These are phyloP conservation scores for Artibeus lituratus DNA, from an alignment of 2,797 vertebrate species.

Conservation along the genomic window DNA sequence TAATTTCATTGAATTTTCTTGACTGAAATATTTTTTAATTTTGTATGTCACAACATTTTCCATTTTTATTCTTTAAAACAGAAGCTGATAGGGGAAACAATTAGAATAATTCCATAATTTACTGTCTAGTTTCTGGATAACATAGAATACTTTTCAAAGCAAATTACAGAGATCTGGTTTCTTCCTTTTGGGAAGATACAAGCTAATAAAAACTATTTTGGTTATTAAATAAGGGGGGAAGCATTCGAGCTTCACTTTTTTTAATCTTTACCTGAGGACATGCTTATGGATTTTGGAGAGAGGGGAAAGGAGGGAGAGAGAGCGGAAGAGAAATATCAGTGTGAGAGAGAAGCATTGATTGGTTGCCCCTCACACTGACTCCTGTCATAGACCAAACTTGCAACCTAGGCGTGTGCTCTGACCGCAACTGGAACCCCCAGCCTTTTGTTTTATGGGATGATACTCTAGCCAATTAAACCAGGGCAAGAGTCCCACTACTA, in stretches of 20 bases:
- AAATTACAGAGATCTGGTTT: background rate
- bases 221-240: background rate
- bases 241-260: background rate
- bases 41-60: background rate
- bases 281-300: too few species aligned
- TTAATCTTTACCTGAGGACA: too few species aligned
- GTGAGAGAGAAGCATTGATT: too few species aligned
- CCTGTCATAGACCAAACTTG: too few species aligned
- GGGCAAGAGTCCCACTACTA: background rate
- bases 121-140: background rate
- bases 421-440: too few species aligned
- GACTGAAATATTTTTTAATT: conserved; percentile 33
- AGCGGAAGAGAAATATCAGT: too few species aligned
- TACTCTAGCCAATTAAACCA: too few species aligned
- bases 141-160: conserved; percentile 33
- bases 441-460: too few species aligned
- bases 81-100: background rate
- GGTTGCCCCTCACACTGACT: too few species aligned
- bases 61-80: background rate
- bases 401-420: too few species aligned
- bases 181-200: background rate
- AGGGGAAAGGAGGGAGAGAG: too few species aligned
- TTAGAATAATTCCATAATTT: background rate
- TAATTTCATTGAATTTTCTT: conserved; percentile 7
- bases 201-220: background rate